Evolutionary conservation across 2,888 invertebrate species (phyloP), one percentile per base, ranked within the genome.

Genomic region (Eretmocerus hayati): DNA sequence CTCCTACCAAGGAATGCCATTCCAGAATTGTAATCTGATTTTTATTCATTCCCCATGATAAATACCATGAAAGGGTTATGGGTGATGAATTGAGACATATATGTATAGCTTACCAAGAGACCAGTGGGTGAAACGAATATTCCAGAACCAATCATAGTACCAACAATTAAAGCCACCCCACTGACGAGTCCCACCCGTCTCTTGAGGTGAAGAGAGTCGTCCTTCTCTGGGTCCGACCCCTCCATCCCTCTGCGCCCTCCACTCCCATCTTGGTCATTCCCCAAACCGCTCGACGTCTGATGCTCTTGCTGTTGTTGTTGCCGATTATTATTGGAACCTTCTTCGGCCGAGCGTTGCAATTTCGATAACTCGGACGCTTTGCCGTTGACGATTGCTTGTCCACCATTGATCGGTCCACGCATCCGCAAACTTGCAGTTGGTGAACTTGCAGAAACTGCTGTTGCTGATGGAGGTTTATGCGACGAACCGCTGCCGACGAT

Each of bases 171-270:
- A 85, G 93, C 92, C 83, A 91, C 90, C 85, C 94, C 94, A 86
- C 92, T 92, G 85, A 93, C 79, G 84, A 94, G 90, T 84, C 94
- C 93, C 85, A 95, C 89, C 87, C 90, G 89, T 87, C 92, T 91
- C 90, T 92, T 86, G 90, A 92, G 90, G 90, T 91, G 89, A 92
- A 93, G 83, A 91, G 88, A 77, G 90, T 91, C 87, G 86, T 90
- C 84, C 90, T 83, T 78, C 89, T 85, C 81, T 91, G 90, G 77
- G 87, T 84, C 85, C 86, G 85, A 75, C 87, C 90, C 84, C 90
- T 88, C 87, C 87, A 87, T 65, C 85, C 74, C 70, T 76, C 76
- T 72, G 72, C 73, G 67, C 71, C 74, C 73, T 69, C 69, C 69
- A 66, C 70, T 60, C 61, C 67, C 65, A 33, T 67, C 64, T 69